These are phyloP conservation scores for Rhinoraja longicauda DNA, from an alignment of 2,797 vertebrate genomes.

Conservation along the genomic window DNA sequence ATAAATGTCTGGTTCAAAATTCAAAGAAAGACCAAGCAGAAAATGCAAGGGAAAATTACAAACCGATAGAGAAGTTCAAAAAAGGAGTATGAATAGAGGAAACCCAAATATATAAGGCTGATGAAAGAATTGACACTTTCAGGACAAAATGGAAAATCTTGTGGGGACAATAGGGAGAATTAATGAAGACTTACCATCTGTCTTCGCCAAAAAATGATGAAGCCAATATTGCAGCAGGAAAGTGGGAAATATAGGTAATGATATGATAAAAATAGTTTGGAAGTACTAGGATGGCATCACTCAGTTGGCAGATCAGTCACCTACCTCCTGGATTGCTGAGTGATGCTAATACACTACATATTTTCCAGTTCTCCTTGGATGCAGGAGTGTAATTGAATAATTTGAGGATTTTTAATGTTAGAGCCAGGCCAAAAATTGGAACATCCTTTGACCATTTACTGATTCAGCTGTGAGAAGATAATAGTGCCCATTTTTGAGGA, in stretches of 20 bases:
- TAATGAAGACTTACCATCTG: background rate
- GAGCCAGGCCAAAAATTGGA: too few relatives aligned
- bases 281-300: background rate
- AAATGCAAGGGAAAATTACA: background rate
- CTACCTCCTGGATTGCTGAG: too few relatives aligned
- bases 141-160: background rate
- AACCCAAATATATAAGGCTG: background rate
- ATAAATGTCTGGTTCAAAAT: background rate
- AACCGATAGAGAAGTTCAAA: background rate
- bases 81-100: background rate
- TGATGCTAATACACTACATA: too few relatives aligned
- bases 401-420: too few relatives aligned
- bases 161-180: background rate
- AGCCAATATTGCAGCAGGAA: background rate
- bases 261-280: background rate
- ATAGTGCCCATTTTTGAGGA: too few relatives aligned
- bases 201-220: background rate
- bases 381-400: too few relatives aligned
- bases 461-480: too few relatives aligned
- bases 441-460: too few relatives aligned
- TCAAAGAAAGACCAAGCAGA: background rate
- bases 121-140: background rate
- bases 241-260: background rate
- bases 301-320: background rate
- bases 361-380: too few relatives aligned